phyloP scores from a whole-genome alignment of 2,113 vertebrate species.

The Lota lota region DNA sequence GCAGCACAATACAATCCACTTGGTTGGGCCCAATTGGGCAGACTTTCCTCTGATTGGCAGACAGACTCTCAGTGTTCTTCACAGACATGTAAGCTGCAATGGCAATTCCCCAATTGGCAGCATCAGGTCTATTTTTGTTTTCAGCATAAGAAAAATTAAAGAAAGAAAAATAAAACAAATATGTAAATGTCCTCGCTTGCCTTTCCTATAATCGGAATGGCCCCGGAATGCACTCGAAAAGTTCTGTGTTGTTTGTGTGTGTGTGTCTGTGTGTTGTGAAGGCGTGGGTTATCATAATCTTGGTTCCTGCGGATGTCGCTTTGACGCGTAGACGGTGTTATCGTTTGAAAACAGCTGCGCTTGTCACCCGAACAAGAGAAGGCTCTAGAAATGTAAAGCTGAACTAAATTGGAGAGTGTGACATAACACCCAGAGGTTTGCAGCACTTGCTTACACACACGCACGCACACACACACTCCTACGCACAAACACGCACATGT shows the following conservation, averaged over 20 bases:
- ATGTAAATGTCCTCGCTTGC: constrained; percentile 36
- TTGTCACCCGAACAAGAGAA: constrained; percentile 47
- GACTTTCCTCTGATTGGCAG: too few relatives aligned
- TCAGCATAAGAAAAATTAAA: not conserved
- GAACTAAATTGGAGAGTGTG: constrained; percentile 42
- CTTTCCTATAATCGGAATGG: constrained; percentile 31
- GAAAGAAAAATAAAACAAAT: constrained; percentile 6
- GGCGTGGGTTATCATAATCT: constrained; percentile 42
- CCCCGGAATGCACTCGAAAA: constrained; percentile 29
- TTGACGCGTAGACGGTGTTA: constrained; percentile 43
- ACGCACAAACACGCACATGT: not conserved
- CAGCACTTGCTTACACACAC: constrained; percentile 4
- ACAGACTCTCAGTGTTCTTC: too few relatives aligned
- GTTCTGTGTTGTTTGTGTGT: constrained; percentile 12
- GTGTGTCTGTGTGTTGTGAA: constrained; percentile 4
- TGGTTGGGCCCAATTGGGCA: too few relatives aligned
- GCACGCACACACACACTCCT: constrained; percentile 17
- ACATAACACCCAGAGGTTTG: constrained; percentile 44
- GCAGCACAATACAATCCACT: too few relatives aligned
- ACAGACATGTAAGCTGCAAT: too few relatives aligned
- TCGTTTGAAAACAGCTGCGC: constrained; percentile 54
- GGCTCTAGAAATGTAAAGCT: constrained; percentile 32
- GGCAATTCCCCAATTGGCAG: too few relatives aligned
- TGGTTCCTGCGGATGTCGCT: constrained; percentile 42
- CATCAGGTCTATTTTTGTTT: not conserved